A percentile compares a stretch with the other conserved stretches of the same genome.
phyloP scores from a whole-genome alignment of 2,888 invertebrate genomes.

The Mimas tiliae region DNA sequence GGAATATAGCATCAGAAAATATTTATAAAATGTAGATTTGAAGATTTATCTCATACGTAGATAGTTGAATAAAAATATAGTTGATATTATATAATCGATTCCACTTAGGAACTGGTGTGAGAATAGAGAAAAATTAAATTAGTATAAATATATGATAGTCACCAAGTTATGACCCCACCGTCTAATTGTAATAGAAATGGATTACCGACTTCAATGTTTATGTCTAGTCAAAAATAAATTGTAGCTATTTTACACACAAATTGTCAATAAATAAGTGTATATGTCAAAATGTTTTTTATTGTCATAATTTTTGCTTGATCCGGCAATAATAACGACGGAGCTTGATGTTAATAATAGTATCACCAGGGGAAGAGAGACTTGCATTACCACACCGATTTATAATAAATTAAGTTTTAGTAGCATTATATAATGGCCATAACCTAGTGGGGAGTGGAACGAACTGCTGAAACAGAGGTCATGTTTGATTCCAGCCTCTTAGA shows the following conservation, averaged over 20 bases:
- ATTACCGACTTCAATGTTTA: slow-evolving; percentile 44
- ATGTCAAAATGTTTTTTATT: slow-evolving; percentile 40
- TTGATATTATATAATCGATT: slow-evolving; percentile 7
- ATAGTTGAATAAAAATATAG: slow-evolving; percentile 12
- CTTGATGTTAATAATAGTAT: no score
- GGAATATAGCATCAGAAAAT: not conserved
- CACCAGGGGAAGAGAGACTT: no score
- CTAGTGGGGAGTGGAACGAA: no score
- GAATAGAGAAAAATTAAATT: slow-evolving; percentile 1
- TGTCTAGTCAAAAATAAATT: slow-evolving; percentile 55
- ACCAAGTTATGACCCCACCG: slow-evolving; percentile 32
- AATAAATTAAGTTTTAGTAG: no score
- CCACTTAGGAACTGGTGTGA: slow-evolving; percentile 6
- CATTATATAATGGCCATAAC: no score
- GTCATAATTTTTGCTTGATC: not conserved
- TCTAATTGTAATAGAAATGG: slow-evolving; percentile 35
- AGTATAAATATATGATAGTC: slow-evolving; percentile 32
- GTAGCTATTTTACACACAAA: slow-evolving; percentile 44
- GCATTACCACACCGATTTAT: no score
- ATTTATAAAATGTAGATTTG: slow-evolving; percentile 12
- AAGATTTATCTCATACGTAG: slow-evolving; percentile 13
- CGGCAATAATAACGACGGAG: no score
- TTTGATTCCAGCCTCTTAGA: no score
- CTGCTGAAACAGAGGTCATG: no score
- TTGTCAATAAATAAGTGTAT: slow-evolving; percentile 56